Percentiles rank a stretch among this genome's conserved stretches.
phyloP scores from a whole-genome alignment of 2,797 vertebrate species.

The Gymnothorax javanicus region DNA sequence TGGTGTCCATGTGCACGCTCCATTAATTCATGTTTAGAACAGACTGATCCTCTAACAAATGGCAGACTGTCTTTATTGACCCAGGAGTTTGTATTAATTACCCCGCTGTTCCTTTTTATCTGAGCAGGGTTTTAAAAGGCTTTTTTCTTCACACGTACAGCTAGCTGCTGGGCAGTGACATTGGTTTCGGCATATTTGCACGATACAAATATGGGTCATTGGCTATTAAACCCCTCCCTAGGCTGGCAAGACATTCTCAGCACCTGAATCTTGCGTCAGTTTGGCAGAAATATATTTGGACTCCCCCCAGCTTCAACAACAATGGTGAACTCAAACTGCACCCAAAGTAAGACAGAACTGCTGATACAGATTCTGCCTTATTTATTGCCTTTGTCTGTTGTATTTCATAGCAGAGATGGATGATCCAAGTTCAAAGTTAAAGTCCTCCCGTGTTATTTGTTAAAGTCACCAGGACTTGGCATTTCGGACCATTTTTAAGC shows the following conservation, averaged over 20 bases:
- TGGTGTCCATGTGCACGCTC: not conserved
- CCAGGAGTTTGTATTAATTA: not conserved
- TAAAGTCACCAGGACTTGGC: too few relatives aligned
- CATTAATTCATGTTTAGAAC: not conserved
- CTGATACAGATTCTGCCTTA: not conserved
- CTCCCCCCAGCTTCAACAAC: not conserved
- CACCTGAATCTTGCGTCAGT: not conserved
- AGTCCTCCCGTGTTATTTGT: not conserved
- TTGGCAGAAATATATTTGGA: not conserved
- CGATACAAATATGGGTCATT: not conserved
- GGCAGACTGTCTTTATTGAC: not conserved
- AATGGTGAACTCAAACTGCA: not conserved
- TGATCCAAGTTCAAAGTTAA: not conserved
- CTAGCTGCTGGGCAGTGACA: not conserved
- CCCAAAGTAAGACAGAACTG: constrained; percentile 1
- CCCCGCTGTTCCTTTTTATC: not conserved
- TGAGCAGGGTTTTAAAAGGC: not conserved
- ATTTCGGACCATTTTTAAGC: too few relatives aligned
- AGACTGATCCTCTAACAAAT: not conserved
- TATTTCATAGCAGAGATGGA: not conserved
- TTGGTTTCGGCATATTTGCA: not conserved
- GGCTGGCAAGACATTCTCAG: not conserved
- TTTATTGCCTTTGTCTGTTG: not conserved
- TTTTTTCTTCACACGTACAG: not conserved
- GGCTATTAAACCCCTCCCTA: constrained; percentile 1